Percentiles rank a stretch among this genome's conserved stretches.
These are phyloP conservation scores for Epinephelus fuscoguttatus DNA, from an alignment of 2,113 vertebrate genomes.

Conservation along the genomic window DNA sequence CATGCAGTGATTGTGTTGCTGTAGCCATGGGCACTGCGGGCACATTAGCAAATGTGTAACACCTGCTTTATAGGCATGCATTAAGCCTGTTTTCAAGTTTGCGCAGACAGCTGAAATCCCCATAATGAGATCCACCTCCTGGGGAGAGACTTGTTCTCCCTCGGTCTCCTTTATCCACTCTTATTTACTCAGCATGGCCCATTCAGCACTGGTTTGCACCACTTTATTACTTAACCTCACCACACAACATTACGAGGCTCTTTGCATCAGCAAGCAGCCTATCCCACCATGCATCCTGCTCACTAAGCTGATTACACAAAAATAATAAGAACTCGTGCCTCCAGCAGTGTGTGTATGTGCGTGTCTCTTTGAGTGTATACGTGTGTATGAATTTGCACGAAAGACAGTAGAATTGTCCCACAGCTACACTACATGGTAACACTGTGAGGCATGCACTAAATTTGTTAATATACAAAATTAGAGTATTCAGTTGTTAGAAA, in stretches of 20 bases:
- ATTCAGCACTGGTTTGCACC: constrained; percentile 79
- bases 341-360: constrained; percentile 55
- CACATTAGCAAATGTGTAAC: constrained; percentile 83
- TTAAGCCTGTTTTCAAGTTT: constrained; percentile 81
- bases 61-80: constrained; percentile 85
- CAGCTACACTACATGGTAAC: background rate
- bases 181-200: constrained; percentile 80
- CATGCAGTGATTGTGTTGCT: constrained; percentile 61
- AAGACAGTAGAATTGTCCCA: constrained; percentile 19
- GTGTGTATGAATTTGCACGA: constrained; percentile 41
- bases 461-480: background rate
- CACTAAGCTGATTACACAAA: constrained; percentile 88
- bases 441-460: background rate
- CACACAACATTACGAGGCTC: constrained; percentile 80
- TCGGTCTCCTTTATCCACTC: constrained; percentile 74
- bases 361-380: constrained; percentile 38
- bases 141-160: constrained; percentile 75
- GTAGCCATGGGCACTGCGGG: constrained; percentile 67
- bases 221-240: constrained; percentile 86
- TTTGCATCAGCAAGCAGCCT: constrained; percentile 82
- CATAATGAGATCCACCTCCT: constrained; percentile 86
- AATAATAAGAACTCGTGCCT: constrained; percentile 83
- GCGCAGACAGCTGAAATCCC: constrained; percentile 79
- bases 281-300: constrained; percentile 74
- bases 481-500: background rate